A percentile compares a stretch with the other conserved stretches of the same genome.
Evolutionary conservation across 1,140 invertebrate species (phyloP).

Genomic region (Drosophila nannoptera): DNA sequence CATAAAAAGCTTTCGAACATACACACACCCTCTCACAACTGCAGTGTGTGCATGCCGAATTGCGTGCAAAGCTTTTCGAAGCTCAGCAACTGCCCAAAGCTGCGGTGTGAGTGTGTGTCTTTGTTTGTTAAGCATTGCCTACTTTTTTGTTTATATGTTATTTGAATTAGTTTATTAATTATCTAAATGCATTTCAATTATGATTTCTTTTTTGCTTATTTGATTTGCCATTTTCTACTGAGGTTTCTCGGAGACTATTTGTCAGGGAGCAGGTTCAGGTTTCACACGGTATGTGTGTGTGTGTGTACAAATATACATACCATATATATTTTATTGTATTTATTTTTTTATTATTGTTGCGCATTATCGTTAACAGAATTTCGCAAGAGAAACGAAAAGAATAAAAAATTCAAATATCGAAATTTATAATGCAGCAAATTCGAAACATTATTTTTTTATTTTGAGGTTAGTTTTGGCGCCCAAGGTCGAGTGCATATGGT

Average conservation of each 20-base stretch:
- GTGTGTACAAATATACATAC: conserved; percentile 74
- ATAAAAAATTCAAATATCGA: conserved; percentile 53
- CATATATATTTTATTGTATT: conserved; percentile 52
- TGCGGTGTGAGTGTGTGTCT: conserved; percentile 22
- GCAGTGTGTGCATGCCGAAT: background rate
- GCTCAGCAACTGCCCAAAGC: conserved; percentile 9
- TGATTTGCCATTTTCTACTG: conserved; percentile 53
- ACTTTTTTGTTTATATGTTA: conserved; percentile 44
- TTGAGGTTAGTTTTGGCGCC: conserved; percentile 29
- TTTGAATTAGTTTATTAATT: conserved; percentile 69
- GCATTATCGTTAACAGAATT: conserved; percentile 15
- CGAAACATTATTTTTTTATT: background rate
- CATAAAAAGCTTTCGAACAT: conserved; percentile 13
- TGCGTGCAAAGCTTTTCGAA: conserved; percentile 4
- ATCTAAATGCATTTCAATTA: conserved; percentile 75
- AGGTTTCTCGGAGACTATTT: conserved; percentile 69
- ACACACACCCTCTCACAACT: background rate
- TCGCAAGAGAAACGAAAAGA: conserved; percentile 56
- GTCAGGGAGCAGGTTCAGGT: conserved; percentile 8
- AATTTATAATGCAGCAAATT: conserved; percentile 39
- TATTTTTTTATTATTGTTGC: conserved; percentile 47
- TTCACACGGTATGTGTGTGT: background rate
- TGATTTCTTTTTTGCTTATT: conserved; percentile 30
- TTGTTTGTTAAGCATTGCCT: conserved; percentile 57
- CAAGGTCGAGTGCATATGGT: conserved; percentile 40